Evolutionary conservation across 1,140 invertebrate species (phyloP).

Genomic region (Drosophila yakuba): DNA sequence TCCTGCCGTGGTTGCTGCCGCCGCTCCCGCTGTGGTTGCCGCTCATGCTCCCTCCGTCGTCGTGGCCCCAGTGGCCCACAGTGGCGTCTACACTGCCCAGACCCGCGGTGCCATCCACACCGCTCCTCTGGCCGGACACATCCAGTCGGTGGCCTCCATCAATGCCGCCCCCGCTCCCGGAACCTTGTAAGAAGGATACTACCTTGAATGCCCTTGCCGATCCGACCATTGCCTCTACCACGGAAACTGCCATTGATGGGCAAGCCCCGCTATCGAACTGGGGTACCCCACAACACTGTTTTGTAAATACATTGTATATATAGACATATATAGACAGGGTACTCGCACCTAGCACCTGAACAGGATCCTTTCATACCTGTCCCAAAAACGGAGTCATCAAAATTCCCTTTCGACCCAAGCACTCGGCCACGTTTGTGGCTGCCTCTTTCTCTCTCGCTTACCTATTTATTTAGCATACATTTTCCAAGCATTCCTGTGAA

Average conservation of each 20-base stretch:
- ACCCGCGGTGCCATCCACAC: conserved; percentile 86
- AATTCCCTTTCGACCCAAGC: conserved; percentile 56
- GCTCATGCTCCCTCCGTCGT: conserved; percentile 58
- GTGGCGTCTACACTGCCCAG: conserved; percentile 85
- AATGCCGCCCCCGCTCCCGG: conserved; percentile 86
- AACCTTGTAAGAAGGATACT: conserved; percentile 78
- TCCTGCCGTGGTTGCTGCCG: conserved; percentile 40
- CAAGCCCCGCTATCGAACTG: background rate
- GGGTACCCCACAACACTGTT: conserved; percentile 7
- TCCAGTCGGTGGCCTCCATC: conserved; percentile 77
- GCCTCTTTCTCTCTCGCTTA: conserved; percentile 28
- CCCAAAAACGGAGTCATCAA: conserved; percentile 45
- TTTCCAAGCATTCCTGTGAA: conserved; percentile 50
- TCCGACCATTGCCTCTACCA: conserved; percentile 30
- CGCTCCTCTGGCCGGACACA: conserved; percentile 85
- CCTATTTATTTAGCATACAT: conserved; percentile 48
- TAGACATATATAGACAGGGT: conserved; percentile 69
- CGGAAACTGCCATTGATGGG: conserved; percentile 57
- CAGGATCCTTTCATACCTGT: conserved; percentile 18
- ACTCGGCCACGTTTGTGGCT: conserved; percentile 6
- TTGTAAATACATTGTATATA: conserved; percentile 63
- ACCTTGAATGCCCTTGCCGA: conserved; percentile 3
- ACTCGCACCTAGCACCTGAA: conserved; percentile 65
- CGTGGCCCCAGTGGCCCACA: conserved; percentile 68
- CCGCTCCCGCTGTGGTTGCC: conserved; percentile 29